Evolutionary conservation across 1,140 invertebrate genomes (phyloP).

Genomic region (Caligus rogercresseyi): DNA sequence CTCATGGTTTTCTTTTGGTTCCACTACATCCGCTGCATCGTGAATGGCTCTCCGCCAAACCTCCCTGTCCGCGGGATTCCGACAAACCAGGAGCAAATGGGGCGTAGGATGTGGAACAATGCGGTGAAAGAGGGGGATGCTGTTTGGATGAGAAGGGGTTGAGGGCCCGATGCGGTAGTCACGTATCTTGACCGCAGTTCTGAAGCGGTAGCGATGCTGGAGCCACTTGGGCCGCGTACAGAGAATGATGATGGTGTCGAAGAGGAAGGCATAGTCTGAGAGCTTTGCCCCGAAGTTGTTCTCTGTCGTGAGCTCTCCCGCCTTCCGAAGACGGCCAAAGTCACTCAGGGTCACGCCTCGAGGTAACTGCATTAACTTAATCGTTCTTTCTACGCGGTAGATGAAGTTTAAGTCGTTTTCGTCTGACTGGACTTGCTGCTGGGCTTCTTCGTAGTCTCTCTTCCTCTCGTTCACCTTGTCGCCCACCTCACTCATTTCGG

Average conservation of each 20-base stretch:
- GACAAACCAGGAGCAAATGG: background rate
- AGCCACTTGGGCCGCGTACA: slow-evolving; percentile 5
- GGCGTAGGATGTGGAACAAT: background rate
- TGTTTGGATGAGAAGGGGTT: background rate
- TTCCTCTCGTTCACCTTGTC: slow-evolving; percentile 12
- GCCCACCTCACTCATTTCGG: slow-evolving; percentile 3
- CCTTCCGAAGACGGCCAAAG: slow-evolving; percentile 12
- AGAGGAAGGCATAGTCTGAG: slow-evolving; percentile 15
- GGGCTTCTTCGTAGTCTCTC: background rate
- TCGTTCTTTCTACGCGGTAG: background rate
- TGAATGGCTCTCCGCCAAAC: slow-evolving; percentile 6
- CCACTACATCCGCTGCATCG: background rate
- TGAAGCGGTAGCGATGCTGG: slow-evolving; percentile 15
- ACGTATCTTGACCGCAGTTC: slow-evolving; percentile 5
- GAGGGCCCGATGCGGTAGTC: background rate
- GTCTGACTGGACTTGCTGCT: slow-evolving; percentile 6
- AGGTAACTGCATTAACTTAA: slow-evolving; percentile 7
- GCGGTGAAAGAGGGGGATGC: slow-evolving; percentile 1
- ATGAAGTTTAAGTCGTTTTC: slow-evolving; percentile 10
- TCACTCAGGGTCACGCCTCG: background rate
- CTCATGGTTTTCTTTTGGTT: background rate
- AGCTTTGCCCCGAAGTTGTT: background rate
- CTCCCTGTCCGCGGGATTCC: background rate
- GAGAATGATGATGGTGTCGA: slow-evolving; percentile 17
- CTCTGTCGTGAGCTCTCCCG: background rate